phyloP scores from a whole-genome alignment of 2,797 vertebrate genomes.

The Urocyon cinereoargenteus region DNA sequence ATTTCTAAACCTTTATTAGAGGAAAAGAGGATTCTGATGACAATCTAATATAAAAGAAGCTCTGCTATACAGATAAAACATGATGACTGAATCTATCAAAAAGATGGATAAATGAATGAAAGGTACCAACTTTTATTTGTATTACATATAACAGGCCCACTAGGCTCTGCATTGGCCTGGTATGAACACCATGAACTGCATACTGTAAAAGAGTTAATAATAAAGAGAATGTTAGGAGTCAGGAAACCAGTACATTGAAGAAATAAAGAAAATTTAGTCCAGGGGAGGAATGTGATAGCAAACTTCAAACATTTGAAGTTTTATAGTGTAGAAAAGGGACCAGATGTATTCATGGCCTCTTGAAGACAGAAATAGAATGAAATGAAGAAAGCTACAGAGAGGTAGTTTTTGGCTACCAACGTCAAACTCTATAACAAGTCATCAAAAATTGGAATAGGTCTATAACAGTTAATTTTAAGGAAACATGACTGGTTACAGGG shows the following conservation, averaged over 20 bases:
- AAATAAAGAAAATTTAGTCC: background rate
- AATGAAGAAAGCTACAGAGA: background rate
- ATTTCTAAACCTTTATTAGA: constrained; percentile 25
- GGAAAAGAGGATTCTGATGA: background rate
- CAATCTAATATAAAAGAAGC: background rate
- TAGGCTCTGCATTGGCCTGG: background rate
- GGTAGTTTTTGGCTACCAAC: background rate
- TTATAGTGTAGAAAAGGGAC: background rate
- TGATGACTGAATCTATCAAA: background rate
- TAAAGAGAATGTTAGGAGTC: background rate
- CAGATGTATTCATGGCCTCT: background rate
- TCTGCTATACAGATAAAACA: background rate
- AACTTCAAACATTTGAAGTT: background rate
- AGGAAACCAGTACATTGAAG: background rate
- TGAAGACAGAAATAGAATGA: background rate
- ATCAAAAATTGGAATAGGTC: background rate
- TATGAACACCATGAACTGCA: background rate
- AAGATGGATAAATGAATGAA: background rate
- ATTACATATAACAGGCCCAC: background rate
- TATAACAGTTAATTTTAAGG: background rate
- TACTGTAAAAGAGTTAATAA: background rate
- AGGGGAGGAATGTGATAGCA: background rate
- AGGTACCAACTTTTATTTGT: background rate
- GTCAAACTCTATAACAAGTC: background rate
- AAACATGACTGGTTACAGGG: background rate